Base-by-base conservation (phyloP, 2,888 invertebrate species). In the Deroplatys truncata region DNA sequence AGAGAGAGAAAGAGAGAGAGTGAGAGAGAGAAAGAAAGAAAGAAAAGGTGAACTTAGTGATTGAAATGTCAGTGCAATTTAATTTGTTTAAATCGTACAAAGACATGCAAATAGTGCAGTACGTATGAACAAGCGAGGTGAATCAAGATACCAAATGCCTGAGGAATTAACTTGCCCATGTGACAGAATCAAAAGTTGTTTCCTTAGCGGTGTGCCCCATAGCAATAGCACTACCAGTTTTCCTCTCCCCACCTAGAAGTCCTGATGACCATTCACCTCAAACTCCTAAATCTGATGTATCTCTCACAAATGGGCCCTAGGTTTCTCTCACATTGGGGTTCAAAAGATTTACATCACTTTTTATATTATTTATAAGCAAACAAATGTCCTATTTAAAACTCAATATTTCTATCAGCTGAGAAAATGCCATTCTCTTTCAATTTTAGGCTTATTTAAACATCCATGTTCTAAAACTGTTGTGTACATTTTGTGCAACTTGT, bases 391-490 rank as follows among this genome's bases (percentile, higher is more conserved):
- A 86, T 90, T 90, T 88, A 90, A 89, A 89, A 85, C 28, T 88
- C 89, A 88, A 90, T 88, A 89, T 90, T 90, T 90, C 90, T 90
- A 88, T 90, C 90, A 89, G 82, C 86, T 90, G 90, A 85, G 84
- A 90, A 90, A 83, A 84, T 84, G 88, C 85, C 88, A 90, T 89
- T 90, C 90, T 86, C 90, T 90, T 90, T 88, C 89, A 89, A 89
- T 89, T 90, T 90, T 90, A 90, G 89, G 89, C 90, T 90, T 90
- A 90, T 90, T 90, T 90, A 90, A 89, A 90, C 89, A 88, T 89
- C 89, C 90, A 90, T 90, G 90, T 90, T 90, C 89, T 90, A 88
- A 89, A 90, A 90, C 90, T 90, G 90, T 90, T 90, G 90, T 90
- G 90, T 90, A 90, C 90, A 90, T 90, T 90, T 90, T 90, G 90